Conservation (phyloP, 2,888 invertebrate species). For the Arrhopalites spinosus region DNA sequence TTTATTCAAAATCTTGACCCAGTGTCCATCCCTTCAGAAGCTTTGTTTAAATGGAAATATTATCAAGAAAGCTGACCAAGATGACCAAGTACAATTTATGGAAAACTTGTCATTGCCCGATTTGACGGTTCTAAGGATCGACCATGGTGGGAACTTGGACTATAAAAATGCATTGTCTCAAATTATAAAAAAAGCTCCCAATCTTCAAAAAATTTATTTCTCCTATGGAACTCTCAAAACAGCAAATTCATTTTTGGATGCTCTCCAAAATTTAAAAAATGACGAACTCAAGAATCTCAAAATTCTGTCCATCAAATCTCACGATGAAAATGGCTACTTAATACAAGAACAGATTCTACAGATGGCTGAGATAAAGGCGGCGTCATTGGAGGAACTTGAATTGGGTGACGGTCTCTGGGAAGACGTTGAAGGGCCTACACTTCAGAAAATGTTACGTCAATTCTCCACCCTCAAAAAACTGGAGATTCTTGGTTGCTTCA, state of each 20-base stretch:
- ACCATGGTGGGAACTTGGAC: not conserved
- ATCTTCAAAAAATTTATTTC: conserved; percentile 22
- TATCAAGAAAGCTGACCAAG: not conserved
- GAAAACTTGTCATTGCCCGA: not conserved
- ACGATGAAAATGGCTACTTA: conserved; percentile 26
- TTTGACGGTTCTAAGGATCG: not conserved
- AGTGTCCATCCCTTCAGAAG: conserved; percentile 25
- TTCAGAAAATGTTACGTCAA: conserved; percentile 38
- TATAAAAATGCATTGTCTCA: not conserved
- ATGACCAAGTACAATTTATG: not conserved
- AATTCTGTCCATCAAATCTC: conserved; percentile 23
- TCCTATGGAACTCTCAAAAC: conserved; percentile 22
- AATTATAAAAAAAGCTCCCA: conserved; percentile 24
- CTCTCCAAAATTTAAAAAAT: not conserved
- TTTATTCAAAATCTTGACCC: conserved; percentile 20
- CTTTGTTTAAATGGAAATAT: not conserved
- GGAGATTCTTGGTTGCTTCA: conserved; percentile 43
- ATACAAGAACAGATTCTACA: conserved; percentile 11
- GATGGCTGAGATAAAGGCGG: not conserved
- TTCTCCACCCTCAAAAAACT: conserved; percentile 38
- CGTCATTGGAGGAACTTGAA: conserved; percentile 34
- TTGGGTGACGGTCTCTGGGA: conserved; percentile 48
- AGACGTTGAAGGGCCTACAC: conserved; percentile 35
- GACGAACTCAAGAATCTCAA: conserved; percentile 25
- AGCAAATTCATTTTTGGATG: not conserved